Percentiles rank a stretch among this genome's conserved stretches.
Evolutionary conservation across 2,797 vertebrate species (phyloP).

Genomic region (Poeciliopsis paucimaculata): DNA sequence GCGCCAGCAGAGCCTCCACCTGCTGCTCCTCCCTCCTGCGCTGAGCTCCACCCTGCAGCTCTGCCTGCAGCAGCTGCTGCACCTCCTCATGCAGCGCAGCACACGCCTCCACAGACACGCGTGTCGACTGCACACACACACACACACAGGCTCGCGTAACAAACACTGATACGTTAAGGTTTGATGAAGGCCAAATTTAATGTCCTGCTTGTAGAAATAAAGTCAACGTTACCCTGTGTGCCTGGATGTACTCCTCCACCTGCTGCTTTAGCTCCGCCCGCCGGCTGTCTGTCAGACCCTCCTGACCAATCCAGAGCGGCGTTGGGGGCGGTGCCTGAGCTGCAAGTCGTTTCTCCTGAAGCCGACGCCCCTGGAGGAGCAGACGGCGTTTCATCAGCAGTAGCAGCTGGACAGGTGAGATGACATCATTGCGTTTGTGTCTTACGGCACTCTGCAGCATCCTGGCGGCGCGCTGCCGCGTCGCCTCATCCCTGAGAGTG

Average conservation of each 20-base stretch:
- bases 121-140: constrained; percentile 64
- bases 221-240: constrained; percentile 78
- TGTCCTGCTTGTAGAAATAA: neutral
- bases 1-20: constrained; percentile 85
- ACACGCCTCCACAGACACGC: constrained; percentile 81
- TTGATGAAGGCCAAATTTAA: neutral
- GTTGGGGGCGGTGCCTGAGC: constrained; percentile 63
- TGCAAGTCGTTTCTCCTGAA: constrained; percentile 80
- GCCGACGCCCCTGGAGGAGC: constrained; percentile 79
- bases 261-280: constrained; percentile 84
- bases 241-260: constrained; percentile 84
- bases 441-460: constrained; percentile 85
- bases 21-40: constrained; percentile 79
- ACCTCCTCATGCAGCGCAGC: constrained; percentile 84
- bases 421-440: constrained; percentile 4
- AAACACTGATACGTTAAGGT: neutral
- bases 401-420: neutral
- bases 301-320: constrained; percentile 81
- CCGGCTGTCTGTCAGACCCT: constrained; percentile 82
- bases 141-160: neutral
- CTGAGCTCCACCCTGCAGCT: constrained; percentile 79
- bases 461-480: constrained; percentile 51
- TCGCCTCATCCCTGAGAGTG: constrained; percentile 71
- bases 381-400: neutral
- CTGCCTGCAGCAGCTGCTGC: constrained; percentile 84